Conservation (phyloP, 2,113 vertebrate genomes). For the Nyctibius bracteatus region DNA sequence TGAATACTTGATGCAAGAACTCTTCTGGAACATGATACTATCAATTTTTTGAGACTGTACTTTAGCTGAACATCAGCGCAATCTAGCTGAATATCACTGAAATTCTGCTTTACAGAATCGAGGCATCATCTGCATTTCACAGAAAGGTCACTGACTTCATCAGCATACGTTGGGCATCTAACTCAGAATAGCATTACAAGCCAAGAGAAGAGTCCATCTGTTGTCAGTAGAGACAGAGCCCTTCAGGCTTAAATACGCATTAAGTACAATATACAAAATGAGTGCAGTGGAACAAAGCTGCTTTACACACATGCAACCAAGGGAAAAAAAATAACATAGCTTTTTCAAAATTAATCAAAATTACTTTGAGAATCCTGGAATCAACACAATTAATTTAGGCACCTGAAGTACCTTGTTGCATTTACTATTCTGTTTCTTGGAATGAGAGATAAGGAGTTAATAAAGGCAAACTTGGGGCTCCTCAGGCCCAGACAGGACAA, state of each 20-base stretch:
- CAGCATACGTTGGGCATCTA: neutral
- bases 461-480: neutral
- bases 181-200: neutral
- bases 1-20: neutral
- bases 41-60: neutral
- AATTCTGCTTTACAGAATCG: neutral
- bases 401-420: neutral
- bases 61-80: neutral
- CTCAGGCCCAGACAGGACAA: neutral
- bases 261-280: neutral
- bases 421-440: neutral
- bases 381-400: neutral
- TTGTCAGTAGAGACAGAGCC: neutral
- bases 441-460: neutral
- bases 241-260: neutral
- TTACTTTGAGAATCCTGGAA: neutral
- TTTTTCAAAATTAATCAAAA: neutral
- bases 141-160: conserved; percentile 28
- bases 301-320: neutral
- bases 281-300: neutral
- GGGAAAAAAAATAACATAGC: neutral
- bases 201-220: neutral
- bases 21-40: neutral
- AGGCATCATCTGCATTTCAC: neutral
- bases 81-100: neutral